Conservation (phyloP, 2,113 vertebrate genomes). For the Gymnobelideus leadbeateri region DNA sequence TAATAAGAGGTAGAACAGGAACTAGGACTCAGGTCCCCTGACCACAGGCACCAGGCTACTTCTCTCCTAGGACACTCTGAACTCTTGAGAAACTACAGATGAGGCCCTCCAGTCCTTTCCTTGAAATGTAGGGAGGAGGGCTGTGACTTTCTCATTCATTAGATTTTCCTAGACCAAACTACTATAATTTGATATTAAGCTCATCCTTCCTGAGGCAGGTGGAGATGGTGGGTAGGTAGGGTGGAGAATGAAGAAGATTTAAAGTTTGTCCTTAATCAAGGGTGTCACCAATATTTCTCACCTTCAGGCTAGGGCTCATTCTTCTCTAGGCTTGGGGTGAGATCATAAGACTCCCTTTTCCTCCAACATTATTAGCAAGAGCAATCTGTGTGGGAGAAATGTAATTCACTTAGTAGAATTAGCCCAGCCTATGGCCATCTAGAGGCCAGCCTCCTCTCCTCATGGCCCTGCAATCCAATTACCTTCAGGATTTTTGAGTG, state of each 20-base stretch:
- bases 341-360: not conserved
- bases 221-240: not conserved
- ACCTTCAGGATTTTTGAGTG: not conserved
- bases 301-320: not conserved
- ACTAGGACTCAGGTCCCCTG: not conserved
- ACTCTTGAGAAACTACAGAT: not conserved
- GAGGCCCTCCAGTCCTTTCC: not conserved
- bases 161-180: not conserved
- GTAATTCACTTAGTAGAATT: not conserved
- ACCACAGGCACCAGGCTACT: not conserved
- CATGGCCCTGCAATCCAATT: not conserved
- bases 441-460: not conserved
- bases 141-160: not conserved
- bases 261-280: slow-evolving; percentile 2
- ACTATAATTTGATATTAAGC: not conserved
- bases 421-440: not conserved
- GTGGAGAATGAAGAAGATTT: not conserved
- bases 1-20: too few relatives aligned
- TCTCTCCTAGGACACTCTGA: not conserved
- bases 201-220: not conserved
- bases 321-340: not conserved
- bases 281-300: not conserved
- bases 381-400: slow-evolving; percentile 18
- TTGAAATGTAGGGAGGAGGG: not conserved
- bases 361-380: not conserved